A percentile compares a stretch with the other conserved stretches of the same genome.
Evolutionary conservation across 2,888 invertebrate species (phyloP).

Genomic region (Tillus elongatus): DNA sequence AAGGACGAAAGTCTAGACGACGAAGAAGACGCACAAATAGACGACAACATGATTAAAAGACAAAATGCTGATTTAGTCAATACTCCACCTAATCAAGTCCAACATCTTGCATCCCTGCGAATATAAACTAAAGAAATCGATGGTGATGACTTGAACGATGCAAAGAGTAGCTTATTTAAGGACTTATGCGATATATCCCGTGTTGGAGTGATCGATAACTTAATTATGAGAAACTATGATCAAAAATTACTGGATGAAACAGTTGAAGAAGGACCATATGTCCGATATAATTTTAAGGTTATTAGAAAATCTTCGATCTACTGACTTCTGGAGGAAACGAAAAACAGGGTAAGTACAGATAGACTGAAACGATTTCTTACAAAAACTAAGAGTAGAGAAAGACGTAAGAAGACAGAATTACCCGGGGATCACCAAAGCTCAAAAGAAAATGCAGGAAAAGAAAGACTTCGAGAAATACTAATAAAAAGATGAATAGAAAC

Average conservation of each 20-base stretch:
- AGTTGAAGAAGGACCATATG: slow-evolving; percentile 8
- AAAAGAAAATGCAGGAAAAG: neutral
- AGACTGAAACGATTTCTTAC: slow-evolving; percentile 7
- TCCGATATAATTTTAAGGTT: slow-evolving; percentile 10
- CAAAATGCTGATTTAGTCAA: slow-evolving; percentile 6
- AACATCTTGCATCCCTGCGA: slow-evolving; percentile 4
- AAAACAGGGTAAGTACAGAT: slow-evolving; percentile 6
- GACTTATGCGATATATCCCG: slow-evolving; percentile 6
- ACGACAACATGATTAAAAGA: neutral
- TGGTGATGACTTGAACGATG: slow-evolving; percentile 7
- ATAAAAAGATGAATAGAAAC: neutral
- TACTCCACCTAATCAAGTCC: slow-evolving; percentile 5
- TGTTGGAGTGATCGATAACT: slow-evolving; percentile 5
- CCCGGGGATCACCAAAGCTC: neutral
- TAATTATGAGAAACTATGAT: slow-evolving; percentile 4
- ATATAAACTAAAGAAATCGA: slow-evolving; percentile 7
- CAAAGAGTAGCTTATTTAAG: slow-evolving; percentile 5
- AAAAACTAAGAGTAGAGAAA: slow-evolving; percentile 6
- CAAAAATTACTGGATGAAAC: slow-evolving; percentile 7
- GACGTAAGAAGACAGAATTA: slow-evolving; percentile 6
- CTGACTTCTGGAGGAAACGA: slow-evolving; percentile 8
- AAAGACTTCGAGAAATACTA: neutral
- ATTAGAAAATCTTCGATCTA: slow-evolving; percentile 4
- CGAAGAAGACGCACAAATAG: slow-evolving; percentile 1
- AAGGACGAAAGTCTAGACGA: slow-evolving; percentile 5